phyloP scores from a whole-genome alignment of 1,140 invertebrate species.

The Magallana ariakensis region DNA sequence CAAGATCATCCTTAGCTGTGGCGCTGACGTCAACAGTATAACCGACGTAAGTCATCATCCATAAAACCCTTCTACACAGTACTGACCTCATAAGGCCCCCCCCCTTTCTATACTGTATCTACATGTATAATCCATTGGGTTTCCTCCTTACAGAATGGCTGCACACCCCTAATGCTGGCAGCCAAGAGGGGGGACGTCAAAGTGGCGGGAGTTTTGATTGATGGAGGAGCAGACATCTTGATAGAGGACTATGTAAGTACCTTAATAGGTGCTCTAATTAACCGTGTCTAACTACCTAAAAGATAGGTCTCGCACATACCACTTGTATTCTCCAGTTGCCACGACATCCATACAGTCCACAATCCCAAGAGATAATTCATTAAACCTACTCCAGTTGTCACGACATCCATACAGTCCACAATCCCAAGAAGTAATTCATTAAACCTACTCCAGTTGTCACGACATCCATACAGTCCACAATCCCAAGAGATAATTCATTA shows the following conservation, averaged over 20 bases:
- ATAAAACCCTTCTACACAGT: background rate
- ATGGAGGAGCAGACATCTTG: conserved; percentile 50
- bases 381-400: no score
- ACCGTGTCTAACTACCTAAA: no score
- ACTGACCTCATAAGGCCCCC: background rate
- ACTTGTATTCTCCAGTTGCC: no score
- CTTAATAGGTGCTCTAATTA: background rate
- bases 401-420: no score
- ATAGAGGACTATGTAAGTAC: conserved; percentile 62
- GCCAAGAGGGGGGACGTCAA: conserved; percentile 56
- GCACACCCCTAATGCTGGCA: conserved; percentile 59
- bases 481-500: no score
- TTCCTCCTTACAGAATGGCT: conserved; percentile 52
- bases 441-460: no score
- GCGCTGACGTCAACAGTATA: conserved; percentile 57
- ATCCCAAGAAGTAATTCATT: no score
- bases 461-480: no score
- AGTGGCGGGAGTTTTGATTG: conserved; percentile 51
- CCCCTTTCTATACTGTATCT: background rate
- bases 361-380: no score
- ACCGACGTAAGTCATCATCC: conserved; percentile 36
- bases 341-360: no score
- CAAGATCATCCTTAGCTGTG: conserved; percentile 61
- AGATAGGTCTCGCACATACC: no score
- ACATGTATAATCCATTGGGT: background rate